These are phyloP conservation scores for Paedocypris sp. DNA, from an alignment of 2,113 vertebrate species.

Conservation along the genomic window DNA sequence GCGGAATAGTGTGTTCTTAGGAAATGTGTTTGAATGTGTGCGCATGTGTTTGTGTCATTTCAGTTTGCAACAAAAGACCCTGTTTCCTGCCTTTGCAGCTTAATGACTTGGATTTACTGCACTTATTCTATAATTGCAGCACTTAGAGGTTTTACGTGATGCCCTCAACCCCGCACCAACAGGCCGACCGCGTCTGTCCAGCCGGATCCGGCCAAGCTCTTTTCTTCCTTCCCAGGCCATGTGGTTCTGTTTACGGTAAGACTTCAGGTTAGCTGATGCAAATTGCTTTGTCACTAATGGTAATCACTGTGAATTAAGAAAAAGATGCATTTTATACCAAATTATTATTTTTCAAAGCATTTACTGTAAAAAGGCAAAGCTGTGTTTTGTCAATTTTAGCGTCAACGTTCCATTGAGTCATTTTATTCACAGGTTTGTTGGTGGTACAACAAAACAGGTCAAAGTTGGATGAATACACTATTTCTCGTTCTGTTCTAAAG, in stretches of 20 bases:
- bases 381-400: too few species aligned
- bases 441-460: too few species aligned
- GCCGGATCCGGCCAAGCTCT: not conserved
- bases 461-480: too few species aligned
- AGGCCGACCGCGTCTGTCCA: not conserved
- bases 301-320: not conserved
- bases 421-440: too few species aligned
- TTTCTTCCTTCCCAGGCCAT: not conserved
- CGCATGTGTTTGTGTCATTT: slow-evolving; percentile 4
- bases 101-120: slow-evolving; percentile 51
- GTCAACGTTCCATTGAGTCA: too few species aligned
- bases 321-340: not conserved
- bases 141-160: slow-evolving; percentile 43
- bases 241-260: not conserved
- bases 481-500: too few species aligned
- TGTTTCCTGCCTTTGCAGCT: slow-evolving; percentile 51
- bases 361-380: too few species aligned
- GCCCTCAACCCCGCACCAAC: not conserved
- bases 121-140: slow-evolving; percentile 53
- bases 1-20: not conserved
- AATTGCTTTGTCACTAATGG: not conserved
- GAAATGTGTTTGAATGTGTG: not conserved
- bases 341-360: not conserved
- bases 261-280: not conserved
- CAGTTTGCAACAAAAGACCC: slow-evolving; percentile 44